Evolutionary conservation across 2,113 vertebrate genomes (phyloP).

Genomic region (Trinectes maculatus): DNA sequence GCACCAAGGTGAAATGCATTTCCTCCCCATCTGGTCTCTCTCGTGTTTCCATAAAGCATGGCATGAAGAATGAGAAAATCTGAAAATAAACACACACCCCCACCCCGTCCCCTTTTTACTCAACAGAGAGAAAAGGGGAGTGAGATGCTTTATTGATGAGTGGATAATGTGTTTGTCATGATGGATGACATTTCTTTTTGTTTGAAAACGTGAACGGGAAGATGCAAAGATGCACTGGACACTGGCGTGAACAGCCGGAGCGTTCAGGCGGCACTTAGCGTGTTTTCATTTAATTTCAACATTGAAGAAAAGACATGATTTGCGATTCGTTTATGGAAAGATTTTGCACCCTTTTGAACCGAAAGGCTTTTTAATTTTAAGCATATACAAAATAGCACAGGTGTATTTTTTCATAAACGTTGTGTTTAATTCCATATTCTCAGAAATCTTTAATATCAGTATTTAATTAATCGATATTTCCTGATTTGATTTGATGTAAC

Average conservation of each 20-base stretch:
- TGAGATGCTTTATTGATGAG: slow-evolving; percentile 92
- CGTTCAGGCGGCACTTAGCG: slow-evolving; percentile 20
- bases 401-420: no score
- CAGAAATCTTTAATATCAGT: no score
- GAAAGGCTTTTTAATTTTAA: no score
- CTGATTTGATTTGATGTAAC: no score
- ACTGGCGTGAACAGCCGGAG: slow-evolving; percentile 49
- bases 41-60: slow-evolving; percentile 89
- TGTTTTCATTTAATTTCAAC: no score
- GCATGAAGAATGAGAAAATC: slow-evolving; percentile 87
- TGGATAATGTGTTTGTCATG: slow-evolving; percentile 88
- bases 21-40: slow-evolving; percentile 85
- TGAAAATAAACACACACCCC: slow-evolving; percentile 91
- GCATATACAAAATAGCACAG: no score
- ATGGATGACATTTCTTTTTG: slow-evolving; percentile 72
- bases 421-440: no score
- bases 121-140: slow-evolving; percentile 71
- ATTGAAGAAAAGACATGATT: no score
- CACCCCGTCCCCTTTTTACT: slow-evolving; percentile 28
- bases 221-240: slow-evolving; percentile 50
- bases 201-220: slow-evolving; percentile 78
- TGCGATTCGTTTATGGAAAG: no score
- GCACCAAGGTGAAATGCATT: slow-evolving; percentile 90
- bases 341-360: no score
- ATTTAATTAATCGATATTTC: no score